These are phyloP conservation scores for Ochlodes sylvanus DNA, from an alignment of 2,888 invertebrate genomes.

Conservation along the genomic window DNA sequence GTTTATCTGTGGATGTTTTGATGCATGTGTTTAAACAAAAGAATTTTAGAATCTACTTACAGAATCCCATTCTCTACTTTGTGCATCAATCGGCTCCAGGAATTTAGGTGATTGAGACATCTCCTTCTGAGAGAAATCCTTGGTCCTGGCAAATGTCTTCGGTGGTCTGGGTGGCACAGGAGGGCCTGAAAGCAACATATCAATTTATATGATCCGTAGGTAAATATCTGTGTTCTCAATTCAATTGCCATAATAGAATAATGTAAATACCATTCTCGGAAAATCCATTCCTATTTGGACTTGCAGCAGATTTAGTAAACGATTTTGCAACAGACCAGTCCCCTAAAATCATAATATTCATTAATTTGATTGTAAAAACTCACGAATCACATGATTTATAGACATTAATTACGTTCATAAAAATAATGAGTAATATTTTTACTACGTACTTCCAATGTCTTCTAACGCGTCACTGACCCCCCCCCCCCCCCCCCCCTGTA, in stretches of 20 bases:
- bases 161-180: constrained; percentile 91
- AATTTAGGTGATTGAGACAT: constrained; percentile 59
- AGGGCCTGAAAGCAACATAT: constrained; percentile 61
- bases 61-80: constrained; percentile 51
- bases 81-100: constrained; percentile 59
- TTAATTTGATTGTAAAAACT: too few species aligned
- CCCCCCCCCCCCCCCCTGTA: too few species aligned
- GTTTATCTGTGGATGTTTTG: too few species aligned
- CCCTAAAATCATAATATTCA: constrained; percentile 54
- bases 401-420: too few species aligned
- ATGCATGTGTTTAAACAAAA: too few species aligned
- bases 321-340: constrained; percentile 67
- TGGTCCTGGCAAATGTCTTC: constrained; percentile 86
- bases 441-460: too few species aligned
- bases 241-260: neutral
- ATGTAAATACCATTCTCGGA: constrained; percentile 59
- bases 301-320: constrained; percentile 64
- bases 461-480: too few species aligned
- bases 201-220: constrained; percentile 1
- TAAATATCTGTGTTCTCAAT: neutral
- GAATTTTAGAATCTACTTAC: constrained; percentile 48
- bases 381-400: too few species aligned
- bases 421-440: too few species aligned
- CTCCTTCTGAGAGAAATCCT: constrained; percentile 55
- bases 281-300: constrained; percentile 52